phyloP scores from a whole-genome alignment of 2,888 invertebrate species.

The Onthophagus sagittarius region DNA sequence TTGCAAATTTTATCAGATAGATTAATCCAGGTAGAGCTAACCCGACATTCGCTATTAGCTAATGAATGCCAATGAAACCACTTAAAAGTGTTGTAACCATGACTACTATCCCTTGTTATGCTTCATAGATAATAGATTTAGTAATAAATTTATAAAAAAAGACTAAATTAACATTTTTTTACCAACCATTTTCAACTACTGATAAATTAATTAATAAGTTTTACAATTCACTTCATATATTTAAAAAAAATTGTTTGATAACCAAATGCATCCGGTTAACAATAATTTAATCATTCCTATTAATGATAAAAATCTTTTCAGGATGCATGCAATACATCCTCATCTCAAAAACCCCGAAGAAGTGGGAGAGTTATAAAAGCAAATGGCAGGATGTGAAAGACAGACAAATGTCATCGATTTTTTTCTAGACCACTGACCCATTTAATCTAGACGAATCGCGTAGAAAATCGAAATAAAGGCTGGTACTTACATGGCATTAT shows the following conservation, averaged over 20 bases:
- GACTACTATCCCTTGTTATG: too few relatives aligned
- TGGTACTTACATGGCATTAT: slow-evolving; percentile 44
- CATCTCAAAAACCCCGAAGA: background rate
- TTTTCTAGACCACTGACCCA: slow-evolving; percentile 21
- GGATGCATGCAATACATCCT: background rate
- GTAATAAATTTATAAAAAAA: background rate
- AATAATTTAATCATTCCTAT: too few relatives aligned
- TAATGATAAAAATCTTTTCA: background rate
- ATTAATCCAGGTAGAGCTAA: too few relatives aligned
- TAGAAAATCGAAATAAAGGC: slow-evolving; percentile 14
- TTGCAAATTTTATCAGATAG: too few relatives aligned
- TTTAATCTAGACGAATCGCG: slow-evolving; percentile 4
- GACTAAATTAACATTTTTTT: background rate
- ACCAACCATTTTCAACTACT: too few relatives aligned
- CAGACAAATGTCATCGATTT: slow-evolving; percentile 25
- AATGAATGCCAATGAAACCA: too few relatives aligned
- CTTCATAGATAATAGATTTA: background rate
- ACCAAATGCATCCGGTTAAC: too few relatives aligned
- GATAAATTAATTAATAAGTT: too few relatives aligned
- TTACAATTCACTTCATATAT: too few relatives aligned
- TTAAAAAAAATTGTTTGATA: too few relatives aligned
- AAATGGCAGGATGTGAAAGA: slow-evolving; percentile 27
- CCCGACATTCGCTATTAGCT: too few relatives aligned
- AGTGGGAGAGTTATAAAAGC: slow-evolving; percentile 30
- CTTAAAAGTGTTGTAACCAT: too few relatives aligned